These are phyloP conservation scores for Caradrina clavipalpis DNA, from an alignment of 2,888 invertebrate genomes.

Conservation along the genomic window DNA sequence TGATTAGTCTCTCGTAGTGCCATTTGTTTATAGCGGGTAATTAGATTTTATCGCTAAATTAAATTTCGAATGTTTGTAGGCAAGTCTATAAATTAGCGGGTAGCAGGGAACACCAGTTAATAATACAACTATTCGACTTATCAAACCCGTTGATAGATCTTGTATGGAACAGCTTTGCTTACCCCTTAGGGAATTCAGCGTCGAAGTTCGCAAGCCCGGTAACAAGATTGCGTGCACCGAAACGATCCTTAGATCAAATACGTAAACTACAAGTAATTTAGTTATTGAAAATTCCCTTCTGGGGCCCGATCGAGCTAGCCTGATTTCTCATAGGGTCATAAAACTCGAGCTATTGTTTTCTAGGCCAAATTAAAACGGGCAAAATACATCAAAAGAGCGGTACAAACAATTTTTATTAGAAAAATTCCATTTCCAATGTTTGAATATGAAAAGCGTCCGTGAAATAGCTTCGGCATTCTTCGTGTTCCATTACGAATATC, in stretches of 20 bases:
- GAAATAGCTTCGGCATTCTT: slow-evolving; percentile 55
- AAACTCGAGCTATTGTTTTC: slow-evolving; percentile 26
- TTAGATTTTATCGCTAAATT: slow-evolving; percentile 63
- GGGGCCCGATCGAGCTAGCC: slow-evolving; percentile 24
- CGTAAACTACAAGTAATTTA: slow-evolving; percentile 45
- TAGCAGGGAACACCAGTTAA: background rate
- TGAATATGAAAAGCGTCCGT: slow-evolving; percentile 57
- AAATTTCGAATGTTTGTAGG: slow-evolving; percentile 35
- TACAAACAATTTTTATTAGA: slow-evolving; percentile 56
- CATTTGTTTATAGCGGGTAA: slow-evolving; percentile 59
- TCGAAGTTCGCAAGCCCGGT: slow-evolving; percentile 19
- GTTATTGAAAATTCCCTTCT: slow-evolving; percentile 53
- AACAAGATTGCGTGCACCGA: slow-evolving; percentile 48
- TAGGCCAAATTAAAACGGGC: slow-evolving; percentile 19
- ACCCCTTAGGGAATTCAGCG: slow-evolving; percentile 8
- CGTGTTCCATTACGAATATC: slow-evolving; percentile 56
- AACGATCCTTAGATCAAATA: slow-evolving; percentile 43
- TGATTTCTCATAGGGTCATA: slow-evolving; percentile 25
- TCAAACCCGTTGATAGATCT: slow-evolving; percentile 8
- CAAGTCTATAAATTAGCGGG: slow-evolving; percentile 3
- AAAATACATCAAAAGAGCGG: slow-evolving; percentile 44
- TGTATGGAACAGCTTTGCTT: background rate
- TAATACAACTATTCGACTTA: background rate
- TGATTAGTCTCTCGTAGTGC: slow-evolving; percentile 69
- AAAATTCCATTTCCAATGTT: slow-evolving; percentile 59